These are phyloP conservation scores for Altica lythri DNA, from an alignment of 2,888 invertebrate genomes.

Conservation along the genomic window DNA sequence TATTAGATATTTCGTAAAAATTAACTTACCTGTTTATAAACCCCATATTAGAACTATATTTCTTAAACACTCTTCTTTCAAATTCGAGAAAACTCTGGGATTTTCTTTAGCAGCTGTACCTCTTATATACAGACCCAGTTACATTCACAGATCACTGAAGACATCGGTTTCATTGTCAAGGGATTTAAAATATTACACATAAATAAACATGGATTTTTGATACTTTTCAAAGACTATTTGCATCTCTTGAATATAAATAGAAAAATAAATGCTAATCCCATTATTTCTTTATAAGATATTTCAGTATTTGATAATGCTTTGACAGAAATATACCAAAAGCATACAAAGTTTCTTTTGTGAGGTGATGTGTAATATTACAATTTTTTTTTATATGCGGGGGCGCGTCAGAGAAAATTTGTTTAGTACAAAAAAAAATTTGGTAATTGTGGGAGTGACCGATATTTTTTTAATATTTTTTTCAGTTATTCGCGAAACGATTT, in stretches of 20 bases:
- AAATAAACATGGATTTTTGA: conserved; percentile 19
- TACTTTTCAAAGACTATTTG: conserved; percentile 16
- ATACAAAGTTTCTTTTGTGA: background rate
- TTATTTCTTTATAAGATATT: conserved; percentile 7
- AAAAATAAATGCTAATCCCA: conserved; percentile 3
- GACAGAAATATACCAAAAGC: background rate
- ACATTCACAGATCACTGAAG: background rate
- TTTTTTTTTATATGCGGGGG: too few relatives aligned
- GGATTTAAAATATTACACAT: conserved; percentile 18
- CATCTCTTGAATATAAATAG: conserved; percentile 24
- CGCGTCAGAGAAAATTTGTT: too few relatives aligned
- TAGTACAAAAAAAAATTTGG: too few relatives aligned
- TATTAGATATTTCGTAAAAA: too few relatives aligned
- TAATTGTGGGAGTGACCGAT: too few relatives aligned
- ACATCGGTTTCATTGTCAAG: conserved; percentile 12
- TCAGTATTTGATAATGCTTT: conserved; percentile 3
- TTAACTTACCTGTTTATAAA: conserved; percentile 6
- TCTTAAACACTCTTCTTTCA: background rate
- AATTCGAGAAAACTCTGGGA: background rate
- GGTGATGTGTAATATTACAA: too few relatives aligned
- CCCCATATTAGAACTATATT: conserved; percentile 1
- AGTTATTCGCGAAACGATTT: too few relatives aligned
- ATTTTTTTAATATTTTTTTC: too few relatives aligned
- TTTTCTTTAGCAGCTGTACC: background rate
- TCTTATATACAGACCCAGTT: conserved; percentile 14